phyloP scores from a whole-genome alignment of 2,113 vertebrate species.

The Galemys pyrenaicus region DNA sequence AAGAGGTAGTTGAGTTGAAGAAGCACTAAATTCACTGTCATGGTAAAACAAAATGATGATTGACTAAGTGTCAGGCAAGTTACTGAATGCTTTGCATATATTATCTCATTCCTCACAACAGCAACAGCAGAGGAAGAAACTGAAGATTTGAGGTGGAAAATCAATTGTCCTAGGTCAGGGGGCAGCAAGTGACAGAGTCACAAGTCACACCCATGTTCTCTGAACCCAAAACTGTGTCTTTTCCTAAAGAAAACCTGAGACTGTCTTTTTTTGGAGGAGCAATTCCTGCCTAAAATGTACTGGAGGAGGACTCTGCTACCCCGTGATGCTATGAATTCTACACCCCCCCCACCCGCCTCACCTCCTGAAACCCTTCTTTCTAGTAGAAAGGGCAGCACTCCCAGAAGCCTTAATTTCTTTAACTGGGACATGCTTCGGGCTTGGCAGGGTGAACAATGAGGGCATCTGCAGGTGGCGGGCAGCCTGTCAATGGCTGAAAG shows the following conservation, averaged over 20 bases:
- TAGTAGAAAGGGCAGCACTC: not conserved
- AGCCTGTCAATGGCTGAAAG: not conserved
- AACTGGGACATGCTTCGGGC: not conserved
- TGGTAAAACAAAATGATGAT: not conserved
- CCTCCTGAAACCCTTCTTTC: not conserved
- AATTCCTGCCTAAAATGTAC: not conserved
- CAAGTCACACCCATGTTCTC: not conserved
- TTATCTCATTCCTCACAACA: not conserved
- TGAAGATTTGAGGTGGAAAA: not conserved
- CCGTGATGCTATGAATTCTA: not conserved
- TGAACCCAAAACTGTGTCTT: not conserved
- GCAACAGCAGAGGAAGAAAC: not conserved
- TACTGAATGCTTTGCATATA: not conserved
- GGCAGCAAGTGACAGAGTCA: not conserved
- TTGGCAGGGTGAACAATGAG: not conserved
- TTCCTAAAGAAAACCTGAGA: not conserved
- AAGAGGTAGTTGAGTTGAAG: not conserved
- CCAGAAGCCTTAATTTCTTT: not conserved
- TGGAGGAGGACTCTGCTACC: not conserved
- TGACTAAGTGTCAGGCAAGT: not conserved
- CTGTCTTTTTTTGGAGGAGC: not conserved
- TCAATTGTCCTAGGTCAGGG: not conserved
- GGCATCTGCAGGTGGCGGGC: not conserved
- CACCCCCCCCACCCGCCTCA: accelerated
- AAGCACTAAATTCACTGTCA: not conserved